phyloP scores from a whole-genome alignment of 2,888 invertebrate species.

The Cylindroiulus punctatus region DNA sequence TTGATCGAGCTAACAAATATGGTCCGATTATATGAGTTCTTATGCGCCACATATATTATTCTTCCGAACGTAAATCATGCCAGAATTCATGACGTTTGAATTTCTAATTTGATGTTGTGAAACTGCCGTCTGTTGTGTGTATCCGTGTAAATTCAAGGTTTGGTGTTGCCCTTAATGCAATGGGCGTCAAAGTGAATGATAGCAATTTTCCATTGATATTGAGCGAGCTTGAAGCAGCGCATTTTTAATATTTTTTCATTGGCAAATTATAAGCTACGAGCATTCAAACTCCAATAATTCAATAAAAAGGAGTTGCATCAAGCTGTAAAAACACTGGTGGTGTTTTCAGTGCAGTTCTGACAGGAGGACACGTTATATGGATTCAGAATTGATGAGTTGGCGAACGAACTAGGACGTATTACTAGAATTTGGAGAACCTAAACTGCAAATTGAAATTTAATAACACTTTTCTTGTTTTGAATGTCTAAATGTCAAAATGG shows the following conservation, averaged over 20 bases:
- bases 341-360: not conserved
- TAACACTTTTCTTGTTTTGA: too few relatives aligned
- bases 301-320: not conserved
- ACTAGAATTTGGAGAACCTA: too few relatives aligned
- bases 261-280: not conserved
- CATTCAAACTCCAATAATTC: not conserved
- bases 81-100: not conserved
- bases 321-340: not conserved
- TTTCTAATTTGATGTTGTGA: not conserved
- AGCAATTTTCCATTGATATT: slow-evolving; percentile 13
- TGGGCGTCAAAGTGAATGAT: slow-evolving; percentile 3
- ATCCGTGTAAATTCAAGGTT: not conserved
- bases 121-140: not conserved
- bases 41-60: not conserved
- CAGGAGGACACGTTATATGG: not conserved
- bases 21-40: not conserved
- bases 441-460: too few relatives aligned
- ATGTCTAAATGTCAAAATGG: not conserved
- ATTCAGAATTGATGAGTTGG: too few relatives aligned
- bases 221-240: not conserved
- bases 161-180: not conserved
- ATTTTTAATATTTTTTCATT: slow-evolving; percentile 13
- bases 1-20: not conserved
- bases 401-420: too few relatives aligned
- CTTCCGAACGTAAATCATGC: not conserved